phyloP scores from a whole-genome alignment of 2,113 vertebrate genomes.

The Numenius arquata region DNA sequence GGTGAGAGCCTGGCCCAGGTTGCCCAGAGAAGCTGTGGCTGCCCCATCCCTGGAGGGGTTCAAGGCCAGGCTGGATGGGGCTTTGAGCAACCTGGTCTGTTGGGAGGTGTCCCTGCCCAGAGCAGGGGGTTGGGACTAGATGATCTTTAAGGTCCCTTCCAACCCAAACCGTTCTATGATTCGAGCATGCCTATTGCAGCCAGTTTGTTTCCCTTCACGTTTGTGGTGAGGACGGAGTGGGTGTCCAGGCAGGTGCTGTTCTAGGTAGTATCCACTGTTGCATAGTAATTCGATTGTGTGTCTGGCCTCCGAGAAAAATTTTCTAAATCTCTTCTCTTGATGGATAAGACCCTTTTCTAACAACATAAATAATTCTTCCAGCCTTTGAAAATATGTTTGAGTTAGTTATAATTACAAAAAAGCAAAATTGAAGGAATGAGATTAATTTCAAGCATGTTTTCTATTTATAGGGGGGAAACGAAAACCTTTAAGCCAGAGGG shows the following conservation, averaged over 20 bases:
- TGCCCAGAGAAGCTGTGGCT: too few relatives aligned
- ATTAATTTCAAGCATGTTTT: background rate
- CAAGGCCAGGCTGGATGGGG: background rate
- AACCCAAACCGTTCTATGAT: background rate
- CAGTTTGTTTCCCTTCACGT: background rate
- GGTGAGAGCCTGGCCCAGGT: too few relatives aligned
- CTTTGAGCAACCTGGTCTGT: background rate
- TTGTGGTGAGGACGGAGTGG: background rate
- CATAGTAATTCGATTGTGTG: background rate
- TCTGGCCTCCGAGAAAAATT: background rate
- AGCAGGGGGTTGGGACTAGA: background rate
- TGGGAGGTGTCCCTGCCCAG: background rate
- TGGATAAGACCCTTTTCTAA: background rate
- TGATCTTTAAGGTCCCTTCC: background rate
- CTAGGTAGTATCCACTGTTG: background rate
- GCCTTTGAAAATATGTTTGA: background rate
- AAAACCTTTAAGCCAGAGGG: background rate
- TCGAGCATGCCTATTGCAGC: background rate
- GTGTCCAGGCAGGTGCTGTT: background rate
- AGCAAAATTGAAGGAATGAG: background rate
- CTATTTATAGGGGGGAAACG: accelerated
- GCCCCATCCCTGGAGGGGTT: background rate
- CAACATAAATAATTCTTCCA: background rate
- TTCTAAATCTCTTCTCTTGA: background rate
- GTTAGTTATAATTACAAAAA: background rate